phyloP scores from a whole-genome alignment of 1,140 invertebrate species.

The Habropoda laboriosa region DNA sequence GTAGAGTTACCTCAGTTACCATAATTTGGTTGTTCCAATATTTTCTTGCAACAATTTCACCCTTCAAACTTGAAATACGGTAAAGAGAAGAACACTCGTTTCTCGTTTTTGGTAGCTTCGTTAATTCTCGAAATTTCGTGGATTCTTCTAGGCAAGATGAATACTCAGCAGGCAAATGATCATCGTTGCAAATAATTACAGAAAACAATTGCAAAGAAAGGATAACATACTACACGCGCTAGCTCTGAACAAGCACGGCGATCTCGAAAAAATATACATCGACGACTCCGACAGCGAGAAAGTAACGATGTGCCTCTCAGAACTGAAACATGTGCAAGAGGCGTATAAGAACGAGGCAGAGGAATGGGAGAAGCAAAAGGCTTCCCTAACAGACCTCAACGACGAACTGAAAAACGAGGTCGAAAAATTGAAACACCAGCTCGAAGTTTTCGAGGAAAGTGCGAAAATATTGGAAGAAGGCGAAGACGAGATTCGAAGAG shows the following conservation, averaged over 20 bases:
- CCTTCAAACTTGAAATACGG: too few species aligned
- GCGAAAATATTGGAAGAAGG: constrained; percentile 61
- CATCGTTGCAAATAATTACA: constrained; percentile 48
- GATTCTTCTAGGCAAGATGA: too few species aligned
- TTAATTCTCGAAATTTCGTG: too few species aligned
- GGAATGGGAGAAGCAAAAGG: constrained; percentile 68
- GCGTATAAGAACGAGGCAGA: constrained; percentile 60
- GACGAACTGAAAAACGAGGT: constrained; percentile 58
- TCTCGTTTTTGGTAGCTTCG: too few species aligned
- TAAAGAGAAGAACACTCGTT: too few species aligned
- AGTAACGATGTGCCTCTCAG: constrained; percentile 64
- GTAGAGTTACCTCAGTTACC: too few species aligned
- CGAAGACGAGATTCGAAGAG: constrained; percentile 64
- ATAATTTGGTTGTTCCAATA: too few species aligned
- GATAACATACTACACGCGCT: constrained; percentile 57
- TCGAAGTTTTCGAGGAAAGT: constrained; percentile 69
- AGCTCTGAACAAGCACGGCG: constrained; percentile 41
- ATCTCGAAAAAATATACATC: constrained; percentile 37
- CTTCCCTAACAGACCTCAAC: constrained; percentile 55
- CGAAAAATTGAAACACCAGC: constrained; percentile 52
- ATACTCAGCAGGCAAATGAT: too few species aligned
- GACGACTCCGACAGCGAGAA: constrained; percentile 68
- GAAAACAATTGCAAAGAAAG: constrained; percentile 70
- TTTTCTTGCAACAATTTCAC: too few species aligned
- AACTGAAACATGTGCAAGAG: constrained; percentile 68